A percentile compares a stretch with the other conserved stretches of the same genome.
Conservation (phyloP, 2,888 invertebrate genomes). For the Leptopterna dolabrata region DNA sequence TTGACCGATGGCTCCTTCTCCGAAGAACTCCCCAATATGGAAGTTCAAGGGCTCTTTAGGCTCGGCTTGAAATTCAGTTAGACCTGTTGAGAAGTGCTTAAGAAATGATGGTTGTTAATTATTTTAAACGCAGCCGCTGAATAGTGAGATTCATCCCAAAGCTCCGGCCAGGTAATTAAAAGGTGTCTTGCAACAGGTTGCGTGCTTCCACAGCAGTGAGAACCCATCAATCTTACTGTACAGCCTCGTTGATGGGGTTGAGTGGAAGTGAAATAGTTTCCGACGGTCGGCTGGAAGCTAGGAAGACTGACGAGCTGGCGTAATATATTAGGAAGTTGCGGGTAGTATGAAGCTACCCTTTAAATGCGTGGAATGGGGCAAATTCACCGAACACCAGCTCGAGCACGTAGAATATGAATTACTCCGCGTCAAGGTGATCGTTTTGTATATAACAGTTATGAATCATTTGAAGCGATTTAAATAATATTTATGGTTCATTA, state of each 20-base stretch:
- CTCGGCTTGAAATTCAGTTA: neutral
- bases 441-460: neutral
- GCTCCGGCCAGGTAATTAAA: slow-evolving; percentile 10
- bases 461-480: neutral
- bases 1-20: neutral
- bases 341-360: neutral
- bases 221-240: neutral
- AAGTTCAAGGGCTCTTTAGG: slow-evolving; percentile 11
- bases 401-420: neutral
- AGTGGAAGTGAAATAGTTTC: slow-evolving; percentile 2
- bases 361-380: neutral
- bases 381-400: neutral
- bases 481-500: neutral
- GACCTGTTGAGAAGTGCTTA: neutral
- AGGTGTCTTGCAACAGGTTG: slow-evolving; percentile 17
- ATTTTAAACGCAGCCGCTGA: neutral
- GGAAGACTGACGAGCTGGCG: neutral
- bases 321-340: neutral
- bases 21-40: neutral
- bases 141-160: neutral
- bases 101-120: neutral
- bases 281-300: neutral
- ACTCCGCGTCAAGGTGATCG: neutral
- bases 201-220: slow-evolving; percentile 9
- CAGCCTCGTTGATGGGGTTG: neutral